Percentiles rank a stretch among this genome's conserved stretches.
Evolutionary conservation across 2,888 invertebrate genomes (phyloP).

Genomic region (Euzophera pinguis): DNA sequence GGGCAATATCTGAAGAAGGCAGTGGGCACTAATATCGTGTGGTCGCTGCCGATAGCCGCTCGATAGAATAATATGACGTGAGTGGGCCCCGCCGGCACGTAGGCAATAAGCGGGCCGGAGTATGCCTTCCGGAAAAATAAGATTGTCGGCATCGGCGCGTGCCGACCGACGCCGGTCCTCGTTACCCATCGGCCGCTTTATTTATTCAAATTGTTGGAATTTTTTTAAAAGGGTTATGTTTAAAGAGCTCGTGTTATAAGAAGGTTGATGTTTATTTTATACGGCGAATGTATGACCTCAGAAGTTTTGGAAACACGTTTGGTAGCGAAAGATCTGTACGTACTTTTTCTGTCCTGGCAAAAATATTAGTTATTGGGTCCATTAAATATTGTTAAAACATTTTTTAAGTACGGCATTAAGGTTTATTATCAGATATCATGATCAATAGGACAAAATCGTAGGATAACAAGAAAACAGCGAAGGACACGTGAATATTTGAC

Average conservation of each 20-base stretch:
- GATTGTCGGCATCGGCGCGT: constrained; percentile 48
- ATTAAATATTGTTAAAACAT: too few relatives aligned
- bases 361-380: too few relatives aligned
- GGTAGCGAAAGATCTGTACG: too few relatives aligned
- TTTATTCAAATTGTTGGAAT: constrained; percentile 6
- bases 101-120: constrained; percentile 76
- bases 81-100: constrained; percentile 68
- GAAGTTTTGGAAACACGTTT: neutral
- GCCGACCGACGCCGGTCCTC: constrained; percentile 15
- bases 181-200: neutral
- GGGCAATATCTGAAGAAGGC: constrained; percentile 71
- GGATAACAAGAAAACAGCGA: too few relatives aligned
- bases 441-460: too few relatives aligned
- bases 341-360: too few relatives aligned
- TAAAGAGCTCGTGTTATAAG: neutral
- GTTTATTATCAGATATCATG: too few relatives aligned
- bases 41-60: constrained; percentile 68
- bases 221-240: neutral
- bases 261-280: neutral
- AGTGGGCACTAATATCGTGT: constrained; percentile 73
- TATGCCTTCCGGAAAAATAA: constrained; percentile 68
- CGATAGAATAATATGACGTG: constrained; percentile 78
- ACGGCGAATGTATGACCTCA: neutral
- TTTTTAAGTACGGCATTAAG: too few relatives aligned
- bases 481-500: too few relatives aligned